These are phyloP conservation scores for Trachelus troglodyta DNA, from an alignment of 2,888 invertebrate genomes.

Conservation along the genomic window DNA sequence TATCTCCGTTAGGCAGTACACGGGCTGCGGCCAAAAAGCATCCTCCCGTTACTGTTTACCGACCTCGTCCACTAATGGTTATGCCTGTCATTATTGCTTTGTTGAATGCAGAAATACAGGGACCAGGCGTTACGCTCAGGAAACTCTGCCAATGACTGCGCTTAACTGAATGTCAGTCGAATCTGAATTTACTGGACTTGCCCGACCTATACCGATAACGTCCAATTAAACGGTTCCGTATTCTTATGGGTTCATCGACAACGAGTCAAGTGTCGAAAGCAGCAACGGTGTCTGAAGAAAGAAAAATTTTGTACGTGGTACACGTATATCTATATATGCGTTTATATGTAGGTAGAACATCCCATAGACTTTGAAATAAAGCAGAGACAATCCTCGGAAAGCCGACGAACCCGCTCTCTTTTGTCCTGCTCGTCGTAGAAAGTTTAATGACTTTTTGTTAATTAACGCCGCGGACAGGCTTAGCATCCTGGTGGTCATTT, in stretches of 20 bases:
- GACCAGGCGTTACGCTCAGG: too few relatives aligned
- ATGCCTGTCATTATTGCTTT: conserved; percentile 60
- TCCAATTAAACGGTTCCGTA: too few relatives aligned
- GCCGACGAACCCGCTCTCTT: conserved; percentile 39
- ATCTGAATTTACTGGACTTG: too few relatives aligned
- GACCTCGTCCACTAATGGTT: conserved; percentile 54
- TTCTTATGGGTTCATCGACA: too few relatives aligned
- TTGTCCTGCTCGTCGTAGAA: conserved; percentile 56
- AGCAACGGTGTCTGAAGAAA: too few relatives aligned
- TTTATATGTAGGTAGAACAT: too few relatives aligned
- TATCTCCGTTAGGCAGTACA: conserved; percentile 38
- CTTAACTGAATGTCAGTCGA: too few relatives aligned
- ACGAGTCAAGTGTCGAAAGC: too few relatives aligned
- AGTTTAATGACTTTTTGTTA: conserved; percentile 67
- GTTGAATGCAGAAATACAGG: conserved; percentile 30
- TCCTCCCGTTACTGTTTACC: conserved; percentile 50
- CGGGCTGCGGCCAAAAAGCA: conserved; percentile 42
- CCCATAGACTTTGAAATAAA: not conserved
- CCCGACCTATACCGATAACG: too few relatives aligned
- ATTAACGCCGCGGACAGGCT: conserved; percentile 62
- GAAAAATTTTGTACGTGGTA: too few relatives aligned
- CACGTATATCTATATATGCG: too few relatives aligned
- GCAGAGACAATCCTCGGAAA: conserved; percentile 27
- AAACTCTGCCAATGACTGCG: too few relatives aligned
- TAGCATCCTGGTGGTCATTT: conserved; percentile 54